Conservation (phyloP, 1,140 invertebrate species). For the Alviniconcha marisindica region DNA sequence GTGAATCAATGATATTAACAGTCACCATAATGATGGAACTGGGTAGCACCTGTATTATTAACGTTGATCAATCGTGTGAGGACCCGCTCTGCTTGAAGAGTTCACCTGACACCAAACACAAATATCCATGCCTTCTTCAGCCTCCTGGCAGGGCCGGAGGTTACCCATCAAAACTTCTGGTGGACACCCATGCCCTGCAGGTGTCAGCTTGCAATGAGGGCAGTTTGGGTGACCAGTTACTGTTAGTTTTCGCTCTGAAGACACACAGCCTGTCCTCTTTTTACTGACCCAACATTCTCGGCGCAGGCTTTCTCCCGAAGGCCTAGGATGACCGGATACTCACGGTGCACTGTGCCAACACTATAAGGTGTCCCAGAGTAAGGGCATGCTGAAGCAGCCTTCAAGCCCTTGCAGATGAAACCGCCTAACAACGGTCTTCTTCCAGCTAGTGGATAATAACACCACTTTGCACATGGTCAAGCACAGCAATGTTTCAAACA, state of each 20-base stretch:
- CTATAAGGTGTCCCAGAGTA: too few species aligned
- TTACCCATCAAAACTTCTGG: not conserved
- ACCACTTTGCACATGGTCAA: not conserved
- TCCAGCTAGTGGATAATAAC: not conserved
- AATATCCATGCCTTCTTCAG: not conserved
- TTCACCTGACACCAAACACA: not conserved
- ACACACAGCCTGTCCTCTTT: too few species aligned
- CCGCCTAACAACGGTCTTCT: too few species aligned
- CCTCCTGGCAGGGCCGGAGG: not conserved
- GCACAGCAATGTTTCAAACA: not conserved
- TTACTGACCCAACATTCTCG: too few species aligned
- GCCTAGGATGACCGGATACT: too few species aligned
- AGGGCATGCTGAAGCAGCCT: too few species aligned
- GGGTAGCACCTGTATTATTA: slow-evolving; percentile 18
- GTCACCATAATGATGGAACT: not conserved
- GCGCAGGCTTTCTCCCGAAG: too few species aligned
- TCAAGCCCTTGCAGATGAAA: too few species aligned
- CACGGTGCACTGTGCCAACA: too few species aligned
- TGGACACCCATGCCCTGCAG: not conserved
- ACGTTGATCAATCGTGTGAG: not conserved
- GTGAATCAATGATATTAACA: not conserved
- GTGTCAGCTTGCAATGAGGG: too few species aligned
- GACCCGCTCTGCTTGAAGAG: not conserved
- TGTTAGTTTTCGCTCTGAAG: too few species aligned
- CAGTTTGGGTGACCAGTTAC: slow-evolving; percentile 5